Evolutionary conservation across 2,113 vertebrate genomes (phyloP).

Genomic region (Acrocephalus kingi): DNA sequence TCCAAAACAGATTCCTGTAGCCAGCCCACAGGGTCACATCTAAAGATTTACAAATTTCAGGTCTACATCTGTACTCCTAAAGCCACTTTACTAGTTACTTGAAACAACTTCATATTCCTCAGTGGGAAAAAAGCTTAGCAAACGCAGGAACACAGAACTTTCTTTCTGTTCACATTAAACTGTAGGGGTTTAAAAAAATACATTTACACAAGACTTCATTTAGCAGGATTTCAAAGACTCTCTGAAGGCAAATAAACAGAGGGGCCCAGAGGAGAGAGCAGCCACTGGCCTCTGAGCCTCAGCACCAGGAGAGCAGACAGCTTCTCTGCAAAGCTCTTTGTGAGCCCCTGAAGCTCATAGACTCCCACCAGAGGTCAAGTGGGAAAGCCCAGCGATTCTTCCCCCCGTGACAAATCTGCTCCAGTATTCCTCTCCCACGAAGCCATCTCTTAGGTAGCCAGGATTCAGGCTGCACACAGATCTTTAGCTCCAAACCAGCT

Average conservation of each 20-base stretch:
- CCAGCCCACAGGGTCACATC: background rate
- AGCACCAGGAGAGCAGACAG: background rate
- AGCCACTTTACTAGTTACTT: background rate
- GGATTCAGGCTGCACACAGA: conserved; percentile 12
- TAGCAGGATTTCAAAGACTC: conserved; percentile 27
- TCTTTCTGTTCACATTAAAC: background rate
- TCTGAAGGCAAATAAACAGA: conserved; percentile 48
- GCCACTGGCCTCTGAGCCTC: background rate
- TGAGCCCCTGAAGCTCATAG: conserved; percentile 54
- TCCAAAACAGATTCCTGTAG: background rate
- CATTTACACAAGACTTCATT: conserved; percentile 4
- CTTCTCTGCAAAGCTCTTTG: conserved; percentile 57
- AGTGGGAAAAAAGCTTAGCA: background rate
- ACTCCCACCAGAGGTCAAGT: conserved; percentile 68
- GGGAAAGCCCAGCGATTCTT: conserved; percentile 62
- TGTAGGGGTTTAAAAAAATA: background rate
- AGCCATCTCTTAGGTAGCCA: conserved; percentile 26
- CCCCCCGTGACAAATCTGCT: conserved; percentile 48
- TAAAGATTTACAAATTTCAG: background rate
- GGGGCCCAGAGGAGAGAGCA: background rate
- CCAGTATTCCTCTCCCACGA: conserved; percentile 10
- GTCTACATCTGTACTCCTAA: background rate
- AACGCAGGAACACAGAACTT: background rate
- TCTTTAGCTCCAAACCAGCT: conserved; percentile 64
- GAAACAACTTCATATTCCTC: background rate